Conservation (phyloP, 2,888 invertebrate species). For the Zhuqinia jingwanae region DNA sequence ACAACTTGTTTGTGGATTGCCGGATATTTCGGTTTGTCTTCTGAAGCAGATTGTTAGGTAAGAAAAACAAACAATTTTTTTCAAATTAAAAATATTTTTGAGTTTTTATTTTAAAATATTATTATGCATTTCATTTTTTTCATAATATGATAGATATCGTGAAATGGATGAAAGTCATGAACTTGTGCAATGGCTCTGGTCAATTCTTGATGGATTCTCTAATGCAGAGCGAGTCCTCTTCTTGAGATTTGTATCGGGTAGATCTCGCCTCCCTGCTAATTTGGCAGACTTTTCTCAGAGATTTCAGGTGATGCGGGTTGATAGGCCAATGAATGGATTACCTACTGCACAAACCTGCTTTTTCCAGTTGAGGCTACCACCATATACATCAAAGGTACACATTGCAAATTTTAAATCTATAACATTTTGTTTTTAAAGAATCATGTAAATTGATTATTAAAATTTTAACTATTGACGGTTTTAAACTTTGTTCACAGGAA, state of each 20-base stretch:
- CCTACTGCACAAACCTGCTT: slow-evolving; percentile 80
- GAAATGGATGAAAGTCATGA: slow-evolving; percentile 85
- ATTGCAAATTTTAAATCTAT: neutral
- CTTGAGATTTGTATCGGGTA: slow-evolving; percentile 86
- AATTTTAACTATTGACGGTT: neutral
- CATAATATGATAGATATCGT: slow-evolving; percentile 82
- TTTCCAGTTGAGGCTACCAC: slow-evolving; percentile 85
- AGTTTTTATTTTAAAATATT: neutral
- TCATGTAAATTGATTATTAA: no score
- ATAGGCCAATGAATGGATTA: slow-evolving; percentile 81
- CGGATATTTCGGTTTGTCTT: slow-evolving; percentile 84
- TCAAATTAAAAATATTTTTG: neutral
- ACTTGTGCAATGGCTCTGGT: slow-evolving; percentile 86
- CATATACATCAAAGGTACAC: slow-evolving; percentile 83
- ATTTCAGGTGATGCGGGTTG: slow-evolving; percentile 85
- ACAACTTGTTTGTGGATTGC: slow-evolving; percentile 85
- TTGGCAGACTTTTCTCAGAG: slow-evolving; percentile 86
- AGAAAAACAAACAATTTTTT: slow-evolving; percentile 27
- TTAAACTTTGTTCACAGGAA: slow-evolving; percentile 80
- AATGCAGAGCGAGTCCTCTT: slow-evolving; percentile 85
- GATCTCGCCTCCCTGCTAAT: slow-evolving; percentile 85
- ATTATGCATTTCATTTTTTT: slow-evolving; percentile 31
- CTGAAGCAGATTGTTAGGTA: slow-evolving; percentile 85
- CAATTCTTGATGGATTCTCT: slow-evolving; percentile 84
- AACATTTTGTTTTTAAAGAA: no score